Base-by-base conservation (phyloP, 2,113 vertebrate genomes). In the Bombycilla garrulus region DNA sequence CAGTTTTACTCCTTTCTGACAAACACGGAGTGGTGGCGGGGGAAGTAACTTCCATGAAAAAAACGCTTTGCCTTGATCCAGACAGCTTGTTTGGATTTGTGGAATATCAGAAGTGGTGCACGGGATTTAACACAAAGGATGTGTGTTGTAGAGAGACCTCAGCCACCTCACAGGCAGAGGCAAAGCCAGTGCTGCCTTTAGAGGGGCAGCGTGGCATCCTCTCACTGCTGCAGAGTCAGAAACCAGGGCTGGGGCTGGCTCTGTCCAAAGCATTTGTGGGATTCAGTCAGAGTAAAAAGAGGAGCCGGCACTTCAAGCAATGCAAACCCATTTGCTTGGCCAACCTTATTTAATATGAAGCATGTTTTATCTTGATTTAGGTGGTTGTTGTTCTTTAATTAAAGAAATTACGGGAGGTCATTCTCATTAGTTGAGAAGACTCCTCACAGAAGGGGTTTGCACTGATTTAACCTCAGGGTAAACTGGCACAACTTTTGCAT, bases 311-410 rank as follows among this genome's bases (percentile, higher is more conserved):
- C 86, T 95, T 90, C 44, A 62, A 93, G 90, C 76, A 90, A 70
- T 7, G 24, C 81, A 70, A 77, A 91, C 13, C 45, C 74, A 40
- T 95, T 94, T 88, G 50, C 90, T 83, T 88, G 95, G 92, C 71
- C 78, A 86, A 77, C 71, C 81, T 95, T 96, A 95, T 83, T 96
- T 93, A 96, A 95, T 81, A 93, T 21, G 88, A 94, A 89, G 86
- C 72, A 76, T 96, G 92, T 88, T 93, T 96, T 81, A 94, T 92
- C 92, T 90, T 94, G 88, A 90, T 95, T 95, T 93, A 92, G 90
- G 72, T 90, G 31, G 93, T 85, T 92, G 94, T 93, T 96, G 79
- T 96, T 95, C 92, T 93, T 96, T 97, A 96, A 97, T 95, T 96
- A 96, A 97, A 96, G 92, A 95, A 96, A 96, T 95, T 92, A 94